Conservation (phyloP, 1,140 invertebrate genomes). For the Cherax quadricarinatus region DNA sequence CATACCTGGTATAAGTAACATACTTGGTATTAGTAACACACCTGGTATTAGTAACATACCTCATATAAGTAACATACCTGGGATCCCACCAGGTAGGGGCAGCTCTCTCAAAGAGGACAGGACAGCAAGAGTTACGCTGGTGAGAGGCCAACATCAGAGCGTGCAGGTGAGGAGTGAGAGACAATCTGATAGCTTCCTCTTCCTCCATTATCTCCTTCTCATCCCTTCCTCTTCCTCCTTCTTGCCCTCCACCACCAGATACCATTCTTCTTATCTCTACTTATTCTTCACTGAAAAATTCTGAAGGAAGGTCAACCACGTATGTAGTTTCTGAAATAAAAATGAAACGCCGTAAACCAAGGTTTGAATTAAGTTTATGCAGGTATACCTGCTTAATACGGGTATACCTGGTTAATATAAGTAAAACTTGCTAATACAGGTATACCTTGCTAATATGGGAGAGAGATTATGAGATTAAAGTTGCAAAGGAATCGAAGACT, state of each 20-base stretch:
- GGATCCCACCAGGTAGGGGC: slow-evolving; percentile 94
- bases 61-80: slow-evolving; percentile 75
- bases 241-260: slow-evolving; percentile 39
- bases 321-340: slow-evolving; percentile 1
- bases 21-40: too few relatives aligned
- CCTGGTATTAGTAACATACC: background rate
- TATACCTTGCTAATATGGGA: too few relatives aligned
- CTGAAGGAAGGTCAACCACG: too few relatives aligned
- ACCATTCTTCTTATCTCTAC: slow-evolving; percentile 24
- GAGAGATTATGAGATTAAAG: too few relatives aligned
- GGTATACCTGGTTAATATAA: too few relatives aligned
- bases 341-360: background rate
- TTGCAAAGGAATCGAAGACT: too few relatives aligned
- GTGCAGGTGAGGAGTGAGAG: slow-evolving; percentile 69
- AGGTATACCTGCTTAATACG: too few relatives aligned
- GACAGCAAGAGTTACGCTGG: slow-evolving; percentile 66
- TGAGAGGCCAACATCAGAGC: slow-evolving; percentile 64
- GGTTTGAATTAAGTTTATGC: too few relatives aligned
- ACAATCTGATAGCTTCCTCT: slow-evolving; percentile 58
- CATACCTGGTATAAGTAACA: slow-evolving; percentile 2
- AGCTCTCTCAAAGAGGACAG: slow-evolving; percentile 89
- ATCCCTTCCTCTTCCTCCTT: slow-evolving; percentile 34
- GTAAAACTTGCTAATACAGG: too few relatives aligned
- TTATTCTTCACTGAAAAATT: too few relatives aligned
- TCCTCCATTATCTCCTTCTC: slow-evolving; percentile 48